These are phyloP conservation scores for Corythoichthys intestinalis DNA, from an alignment of 2,113 vertebrate genomes.

Conservation along the genomic window DNA sequence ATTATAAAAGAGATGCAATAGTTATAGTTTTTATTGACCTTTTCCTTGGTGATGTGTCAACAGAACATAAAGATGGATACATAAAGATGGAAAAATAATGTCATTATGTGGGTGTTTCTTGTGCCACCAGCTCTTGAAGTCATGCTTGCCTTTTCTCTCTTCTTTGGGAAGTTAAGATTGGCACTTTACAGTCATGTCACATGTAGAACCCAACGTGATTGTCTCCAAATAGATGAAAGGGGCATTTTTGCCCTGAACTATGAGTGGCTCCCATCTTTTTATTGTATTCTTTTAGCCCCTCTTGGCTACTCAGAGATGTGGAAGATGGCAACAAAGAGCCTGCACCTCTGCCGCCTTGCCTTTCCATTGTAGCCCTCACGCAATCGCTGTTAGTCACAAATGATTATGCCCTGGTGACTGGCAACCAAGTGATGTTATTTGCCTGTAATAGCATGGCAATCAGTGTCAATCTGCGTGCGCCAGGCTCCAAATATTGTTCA, in stretches of 20 bases:
- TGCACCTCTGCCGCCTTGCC: slow-evolving; percentile 52
- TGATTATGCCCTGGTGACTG: slow-evolving; percentile 70
- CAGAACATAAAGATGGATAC: neutral
- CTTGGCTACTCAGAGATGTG: slow-evolving; percentile 54
- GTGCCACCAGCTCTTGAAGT: neutral
- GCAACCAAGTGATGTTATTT: slow-evolving; percentile 72
- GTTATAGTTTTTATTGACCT: neutral
- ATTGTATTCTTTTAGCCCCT: slow-evolving; percentile 44
- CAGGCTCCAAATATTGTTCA: slow-evolving; percentile 48
- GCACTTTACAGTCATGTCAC: slow-evolving; percentile 59
- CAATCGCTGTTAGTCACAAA: slow-evolving; percentile 64
- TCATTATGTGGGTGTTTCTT: neutral
- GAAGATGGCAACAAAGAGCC: slow-evolving; percentile 67
- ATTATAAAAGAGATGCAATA: neutral
- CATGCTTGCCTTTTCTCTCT: neutral
- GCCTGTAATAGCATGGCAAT: slow-evolving; percentile 75
- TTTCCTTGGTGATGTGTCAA: neutral
- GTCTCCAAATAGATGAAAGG: slow-evolving; percentile 74
- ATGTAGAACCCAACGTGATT: slow-evolving; percentile 64
- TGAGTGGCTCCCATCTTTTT: slow-evolving; percentile 71
- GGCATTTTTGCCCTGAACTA: slow-evolving; percentile 65
- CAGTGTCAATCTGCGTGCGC: slow-evolving; percentile 62
- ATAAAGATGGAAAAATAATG: neutral
- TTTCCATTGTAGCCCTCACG: slow-evolving; percentile 59
- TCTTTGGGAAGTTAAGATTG: slow-evolving; percentile 39